phyloP scores from a whole-genome alignment of 2,113 vertebrate species.

The Crotophaga sulcirostris region DNA sequence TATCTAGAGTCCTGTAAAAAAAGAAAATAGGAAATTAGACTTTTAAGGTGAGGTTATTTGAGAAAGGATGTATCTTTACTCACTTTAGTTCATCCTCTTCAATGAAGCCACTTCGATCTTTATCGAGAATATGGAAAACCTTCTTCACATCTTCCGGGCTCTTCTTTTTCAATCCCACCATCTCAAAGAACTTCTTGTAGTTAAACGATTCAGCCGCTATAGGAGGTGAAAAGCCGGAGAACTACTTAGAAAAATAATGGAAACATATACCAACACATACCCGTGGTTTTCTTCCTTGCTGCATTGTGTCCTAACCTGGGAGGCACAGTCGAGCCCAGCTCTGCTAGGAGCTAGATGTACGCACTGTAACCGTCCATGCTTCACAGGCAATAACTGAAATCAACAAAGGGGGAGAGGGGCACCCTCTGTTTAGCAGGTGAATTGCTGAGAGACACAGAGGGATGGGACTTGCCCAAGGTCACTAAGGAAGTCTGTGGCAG shows the following conservation, averaged over 20 bases:
- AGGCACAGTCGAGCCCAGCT: neutral
- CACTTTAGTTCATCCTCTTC: slow-evolving; percentile 95
- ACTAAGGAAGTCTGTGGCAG: neutral
- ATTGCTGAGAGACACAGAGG: neutral
- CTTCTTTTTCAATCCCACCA: slow-evolving; percentile 91
- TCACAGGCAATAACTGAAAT: neutral
- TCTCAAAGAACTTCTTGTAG: slow-evolving; percentile 92
- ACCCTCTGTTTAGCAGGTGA: neutral
- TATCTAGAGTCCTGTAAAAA: neutral
- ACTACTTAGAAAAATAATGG: neutral
- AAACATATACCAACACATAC: neutral
- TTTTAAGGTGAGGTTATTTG: neutral
- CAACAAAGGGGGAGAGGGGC: neutral
- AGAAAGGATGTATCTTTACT: slow-evolving; percentile 46
- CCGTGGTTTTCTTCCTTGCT: neutral
- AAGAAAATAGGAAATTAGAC: neutral
- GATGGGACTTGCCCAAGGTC: slow-evolving; percentile 64
- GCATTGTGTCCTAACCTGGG: neutral
- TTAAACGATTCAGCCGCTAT: slow-evolving; percentile 86
- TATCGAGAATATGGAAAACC: slow-evolving; percentile 91
- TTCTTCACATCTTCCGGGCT: slow-evolving; percentile 85
- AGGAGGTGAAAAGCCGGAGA: neutral
- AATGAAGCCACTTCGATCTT: slow-evolving; percentile 91
- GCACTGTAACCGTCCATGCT: neutral
- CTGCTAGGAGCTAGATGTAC: neutral